Conservation (phyloP, 2,797 vertebrate species). For the Brachymystax lenok region DNA sequence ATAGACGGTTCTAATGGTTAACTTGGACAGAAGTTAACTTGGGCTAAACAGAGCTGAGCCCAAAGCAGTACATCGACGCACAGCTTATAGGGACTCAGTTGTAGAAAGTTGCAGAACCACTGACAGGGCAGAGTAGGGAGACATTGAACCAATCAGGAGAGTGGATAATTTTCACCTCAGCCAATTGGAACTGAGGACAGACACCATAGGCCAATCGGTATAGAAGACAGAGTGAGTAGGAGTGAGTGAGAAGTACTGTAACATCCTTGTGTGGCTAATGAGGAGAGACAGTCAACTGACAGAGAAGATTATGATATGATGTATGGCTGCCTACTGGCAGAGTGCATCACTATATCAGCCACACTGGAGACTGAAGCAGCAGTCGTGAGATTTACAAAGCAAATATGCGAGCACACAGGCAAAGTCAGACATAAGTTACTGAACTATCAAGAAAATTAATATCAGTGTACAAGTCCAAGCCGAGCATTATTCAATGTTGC, state of each 20-base stretch:
- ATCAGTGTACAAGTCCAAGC: too few species aligned
- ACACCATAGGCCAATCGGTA: constrained; percentile 19
- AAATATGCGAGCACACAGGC: constrained; percentile 19
- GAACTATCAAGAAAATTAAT: too few species aligned
- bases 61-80: too few species aligned
- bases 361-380: constrained; percentile 40
- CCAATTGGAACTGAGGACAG: neutral
- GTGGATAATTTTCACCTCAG: too few species aligned
- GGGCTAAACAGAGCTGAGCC: neutral
- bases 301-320: constrained; percentile 56
- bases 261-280: constrained; percentile 48
- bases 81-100: neutral
- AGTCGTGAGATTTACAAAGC: constrained; percentile 41
- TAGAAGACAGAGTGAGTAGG: constrained; percentile 32
- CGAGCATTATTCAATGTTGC: too few species aligned
- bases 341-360: constrained; percentile 37
- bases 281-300: constrained; percentile 45
- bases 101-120: neutral
- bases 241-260: constrained; percentile 26
- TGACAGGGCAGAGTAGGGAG: neutral
- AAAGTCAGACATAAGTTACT: neutral
- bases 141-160: neutral
- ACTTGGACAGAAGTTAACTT: neutral
- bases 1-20: neutral
- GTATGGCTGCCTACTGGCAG: constrained; percentile 40